These are phyloP conservation scores for Cephus sareptanus DNA, from an alignment of 2,888 invertebrate genomes.

Conservation along the genomic window DNA sequence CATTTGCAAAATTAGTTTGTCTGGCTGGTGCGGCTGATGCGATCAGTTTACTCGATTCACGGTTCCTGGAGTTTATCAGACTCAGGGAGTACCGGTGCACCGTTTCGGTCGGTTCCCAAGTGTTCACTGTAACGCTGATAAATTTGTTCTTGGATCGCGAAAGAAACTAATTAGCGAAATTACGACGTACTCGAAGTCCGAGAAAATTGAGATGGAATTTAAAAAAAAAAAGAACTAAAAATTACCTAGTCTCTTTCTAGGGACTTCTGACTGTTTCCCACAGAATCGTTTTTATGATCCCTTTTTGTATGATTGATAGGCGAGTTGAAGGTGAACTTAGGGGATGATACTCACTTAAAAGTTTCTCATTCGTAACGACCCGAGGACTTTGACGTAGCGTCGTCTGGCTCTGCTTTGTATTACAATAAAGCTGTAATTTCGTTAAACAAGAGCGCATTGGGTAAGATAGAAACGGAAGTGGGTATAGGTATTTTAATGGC, in stretches of 20 bases:
- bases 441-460: not conserved
- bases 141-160: not conserved
- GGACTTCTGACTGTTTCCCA: too few species aligned
- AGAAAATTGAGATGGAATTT: too few species aligned
- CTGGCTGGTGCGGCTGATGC: not conserved
- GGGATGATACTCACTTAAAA: not conserved
- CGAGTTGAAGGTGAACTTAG: not conserved
- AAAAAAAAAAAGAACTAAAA: too few species aligned
- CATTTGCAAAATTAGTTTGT: not conserved
- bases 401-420: not conserved
- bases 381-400: not conserved
- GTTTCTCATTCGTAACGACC: not conserved
- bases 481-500: not conserved
- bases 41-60: not conserved
- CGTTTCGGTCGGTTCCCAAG: not conserved
- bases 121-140: not conserved
- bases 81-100: not conserved
- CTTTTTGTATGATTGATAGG: not conserved
- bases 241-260: too few species aligned
- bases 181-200: too few species aligned
- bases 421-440: not conserved
- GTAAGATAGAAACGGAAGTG: not conserved
- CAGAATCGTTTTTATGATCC: not conserved
- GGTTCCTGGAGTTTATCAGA: not conserved
- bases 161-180: too few species aligned